These are phyloP conservation scores for Baccha elongata DNA, from an alignment of 2,888 invertebrate species.

Conservation along the genomic window DNA sequence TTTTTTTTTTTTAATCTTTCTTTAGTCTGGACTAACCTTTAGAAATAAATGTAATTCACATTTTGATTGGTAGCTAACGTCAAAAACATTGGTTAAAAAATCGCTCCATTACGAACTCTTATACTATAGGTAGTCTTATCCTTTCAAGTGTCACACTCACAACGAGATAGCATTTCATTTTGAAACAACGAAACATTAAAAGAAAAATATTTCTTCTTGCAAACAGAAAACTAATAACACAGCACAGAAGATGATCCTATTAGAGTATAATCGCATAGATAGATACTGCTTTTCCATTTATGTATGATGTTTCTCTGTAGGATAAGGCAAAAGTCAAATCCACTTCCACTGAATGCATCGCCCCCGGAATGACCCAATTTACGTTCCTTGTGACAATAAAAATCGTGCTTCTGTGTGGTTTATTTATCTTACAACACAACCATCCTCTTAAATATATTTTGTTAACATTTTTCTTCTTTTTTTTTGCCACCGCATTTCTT, in stretches of 20 bases:
- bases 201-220: neutral
- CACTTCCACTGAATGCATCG: constrained; percentile 28
- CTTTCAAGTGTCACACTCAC: neutral
- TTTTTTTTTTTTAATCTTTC: no score
- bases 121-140: no score
- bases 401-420: constrained; percentile 23
- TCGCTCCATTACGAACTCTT: no score
- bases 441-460: constrained; percentile 1
- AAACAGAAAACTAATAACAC: neutral
- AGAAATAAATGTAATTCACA: no score
- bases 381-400: constrained; percentile 22
- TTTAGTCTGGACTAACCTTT: no score
- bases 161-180: no score
- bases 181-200: no score
- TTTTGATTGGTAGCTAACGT: no score
- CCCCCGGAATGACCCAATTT: constrained; percentile 45
- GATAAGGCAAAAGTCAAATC: constrained; percentile 40
- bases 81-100: no score
- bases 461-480: constrained; percentile 11
- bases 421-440: neutral
- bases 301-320: neutral
- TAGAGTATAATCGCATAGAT: neutral
- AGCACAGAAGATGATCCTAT: constrained; percentile 23
- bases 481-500: constrained; percentile 16
- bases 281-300: neutral